A percentile compares a stretch with the other conserved stretches of the same genome.
These are phyloP conservation scores for Chaetops frenatus DNA, from an alignment of 2,113 vertebrate species.

Conservation along the genomic window DNA sequence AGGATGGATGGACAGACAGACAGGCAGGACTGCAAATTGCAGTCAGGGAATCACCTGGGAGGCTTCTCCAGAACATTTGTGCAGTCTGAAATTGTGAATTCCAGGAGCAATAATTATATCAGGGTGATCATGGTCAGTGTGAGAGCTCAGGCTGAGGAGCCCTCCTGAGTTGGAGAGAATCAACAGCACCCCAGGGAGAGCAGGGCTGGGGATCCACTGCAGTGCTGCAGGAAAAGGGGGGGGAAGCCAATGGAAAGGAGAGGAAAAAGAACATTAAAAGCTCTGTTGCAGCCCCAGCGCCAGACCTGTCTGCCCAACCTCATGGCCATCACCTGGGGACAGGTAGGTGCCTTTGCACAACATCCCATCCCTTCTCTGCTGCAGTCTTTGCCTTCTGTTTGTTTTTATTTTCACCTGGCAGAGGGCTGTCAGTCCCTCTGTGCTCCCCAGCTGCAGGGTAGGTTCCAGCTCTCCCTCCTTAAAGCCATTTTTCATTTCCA, in stretches of 20 bases:
- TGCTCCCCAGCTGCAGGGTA: neutral
- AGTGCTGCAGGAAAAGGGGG: neutral
- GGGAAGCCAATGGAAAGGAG: neutral
- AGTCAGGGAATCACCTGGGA: neutral
- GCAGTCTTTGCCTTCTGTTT: neutral
- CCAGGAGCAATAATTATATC: neutral
- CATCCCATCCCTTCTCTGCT: neutral
- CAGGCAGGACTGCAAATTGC: neutral
- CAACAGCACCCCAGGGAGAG: neutral
- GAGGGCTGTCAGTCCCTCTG: accelerated
- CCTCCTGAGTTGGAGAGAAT: accelerated
- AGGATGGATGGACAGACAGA: neutral
- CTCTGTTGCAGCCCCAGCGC: neutral
- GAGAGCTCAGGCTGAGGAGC: neutral
- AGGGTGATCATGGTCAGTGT: neutral
- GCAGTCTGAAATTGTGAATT: neutral
- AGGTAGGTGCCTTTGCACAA: neutral
- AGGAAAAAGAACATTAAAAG: neutral
- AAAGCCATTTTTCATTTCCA: neutral
- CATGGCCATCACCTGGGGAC: neutral
- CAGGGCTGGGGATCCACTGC: neutral
- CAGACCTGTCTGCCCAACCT: neutral
- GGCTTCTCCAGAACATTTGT: neutral
- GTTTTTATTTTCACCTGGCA: neutral
- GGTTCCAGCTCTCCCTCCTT: neutral